phyloP scores from a whole-genome alignment of 2,888 invertebrate species.

The Epirrhoe tristata region DNA sequence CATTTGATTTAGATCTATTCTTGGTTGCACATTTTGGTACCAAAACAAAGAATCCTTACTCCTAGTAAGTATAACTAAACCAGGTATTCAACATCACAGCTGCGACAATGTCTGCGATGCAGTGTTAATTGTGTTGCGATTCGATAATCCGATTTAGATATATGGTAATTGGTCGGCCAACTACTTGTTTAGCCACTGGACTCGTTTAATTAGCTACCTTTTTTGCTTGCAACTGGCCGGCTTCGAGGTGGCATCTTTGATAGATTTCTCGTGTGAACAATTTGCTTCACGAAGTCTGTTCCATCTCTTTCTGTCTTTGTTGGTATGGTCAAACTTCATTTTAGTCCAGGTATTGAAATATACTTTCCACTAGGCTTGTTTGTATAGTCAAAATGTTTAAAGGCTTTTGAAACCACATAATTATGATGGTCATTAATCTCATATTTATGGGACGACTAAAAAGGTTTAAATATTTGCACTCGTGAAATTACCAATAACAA shows the following conservation, averaged over 20 bases:
- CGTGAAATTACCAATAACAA: too few relatives aligned
- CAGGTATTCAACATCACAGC: slow-evolving; percentile 9
- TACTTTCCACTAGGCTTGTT: background rate
- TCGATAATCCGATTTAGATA: slow-evolving; percentile 64
- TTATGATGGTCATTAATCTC: background rate
- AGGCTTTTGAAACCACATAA: slow-evolving; percentile 8
- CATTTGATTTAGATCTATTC: too few relatives aligned
- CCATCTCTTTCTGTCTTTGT: background rate
- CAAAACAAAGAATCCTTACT: too few relatives aligned
- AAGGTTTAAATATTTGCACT: background rate
- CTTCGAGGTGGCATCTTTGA: slow-evolving; percentile 37
- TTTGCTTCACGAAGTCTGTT: background rate
- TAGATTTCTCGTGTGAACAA: slow-evolving; percentile 33
- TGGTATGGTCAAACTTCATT: too few relatives aligned
- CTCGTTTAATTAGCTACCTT: slow-evolving; percentile 55
- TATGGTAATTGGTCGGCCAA: slow-evolving; percentile 58
- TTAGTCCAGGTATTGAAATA: too few relatives aligned
- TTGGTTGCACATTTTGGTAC: too few relatives aligned
- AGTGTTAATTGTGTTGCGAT: slow-evolving; percentile 67
- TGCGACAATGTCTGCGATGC: slow-evolving; percentile 51
- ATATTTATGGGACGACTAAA: background rate
- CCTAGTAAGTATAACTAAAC: slow-evolving; percentile 3
- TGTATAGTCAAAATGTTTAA: background rate
- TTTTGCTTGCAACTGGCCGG: slow-evolving; percentile 38
- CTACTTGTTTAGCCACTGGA: slow-evolving; percentile 55